Conservation (phyloP, 2,113 vertebrate species). For the Eira barbara region DNA sequence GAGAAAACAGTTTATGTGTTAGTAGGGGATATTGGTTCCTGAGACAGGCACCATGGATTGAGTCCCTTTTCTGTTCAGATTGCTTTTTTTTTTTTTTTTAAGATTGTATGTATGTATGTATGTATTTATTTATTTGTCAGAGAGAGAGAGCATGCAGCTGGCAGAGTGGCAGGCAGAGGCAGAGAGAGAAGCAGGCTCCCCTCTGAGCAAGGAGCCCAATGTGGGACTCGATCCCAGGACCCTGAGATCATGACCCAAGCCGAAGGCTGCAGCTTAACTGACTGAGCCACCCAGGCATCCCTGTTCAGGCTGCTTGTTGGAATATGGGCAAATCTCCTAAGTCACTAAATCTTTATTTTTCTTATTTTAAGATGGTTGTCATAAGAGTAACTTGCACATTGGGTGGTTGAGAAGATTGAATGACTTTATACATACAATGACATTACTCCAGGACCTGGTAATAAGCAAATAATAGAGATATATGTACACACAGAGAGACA, state of each 20-base stretch:
- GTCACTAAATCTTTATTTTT: neutral
- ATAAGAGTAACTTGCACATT: neutral
- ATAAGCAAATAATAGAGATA: slow-evolving; percentile 3
- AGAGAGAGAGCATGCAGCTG: too few species aligned
- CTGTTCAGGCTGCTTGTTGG: neutral
- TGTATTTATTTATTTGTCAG: too few species aligned
- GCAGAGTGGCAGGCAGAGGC: too few species aligned
- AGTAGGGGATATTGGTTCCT: neutral
- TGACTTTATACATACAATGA: neutral
- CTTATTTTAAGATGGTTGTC: neutral
- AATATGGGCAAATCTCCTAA: neutral
- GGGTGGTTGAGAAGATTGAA: neutral
- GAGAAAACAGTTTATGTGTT: neutral
- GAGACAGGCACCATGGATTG: neutral
- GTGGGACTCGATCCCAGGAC: too few species aligned
- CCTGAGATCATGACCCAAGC: too few species aligned
- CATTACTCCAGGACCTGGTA: neutral
- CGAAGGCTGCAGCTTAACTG: too few species aligned
- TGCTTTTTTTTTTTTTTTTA: too few species aligned
- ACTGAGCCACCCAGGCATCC: too few species aligned
- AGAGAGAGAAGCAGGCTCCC: too few species aligned
- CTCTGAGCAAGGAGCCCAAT: too few species aligned
- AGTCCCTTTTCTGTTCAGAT: neutral
- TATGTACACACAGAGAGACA: neutral
- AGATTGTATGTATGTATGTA: too few species aligned